Percentiles rank a stretch among this genome's conserved stretches.
These are phyloP conservation scores for Sebastes matsubarae DNA, from an alignment of 2,797 vertebrate genomes.

Conservation along the genomic window DNA sequence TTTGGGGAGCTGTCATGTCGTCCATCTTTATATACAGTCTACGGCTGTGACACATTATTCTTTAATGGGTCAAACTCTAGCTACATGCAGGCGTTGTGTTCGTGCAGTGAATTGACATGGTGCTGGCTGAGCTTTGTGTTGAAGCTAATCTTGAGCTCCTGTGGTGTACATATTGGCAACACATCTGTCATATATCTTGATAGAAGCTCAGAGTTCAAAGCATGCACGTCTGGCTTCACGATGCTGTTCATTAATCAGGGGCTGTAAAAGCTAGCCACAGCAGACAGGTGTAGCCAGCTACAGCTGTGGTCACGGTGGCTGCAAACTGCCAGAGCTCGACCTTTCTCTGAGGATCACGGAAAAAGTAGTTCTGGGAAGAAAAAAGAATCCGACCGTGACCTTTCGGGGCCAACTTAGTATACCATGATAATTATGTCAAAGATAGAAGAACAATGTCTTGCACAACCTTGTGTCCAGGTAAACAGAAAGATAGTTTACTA, in stretches of 20 bases:
- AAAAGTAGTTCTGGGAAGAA: background rate
- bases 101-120: background rate
- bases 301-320: background rate
- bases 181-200: background rate
- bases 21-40: background rate
- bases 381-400: background rate
- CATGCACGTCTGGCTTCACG: background rate
- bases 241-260: background rate
- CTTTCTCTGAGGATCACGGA: background rate
- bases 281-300: background rate
- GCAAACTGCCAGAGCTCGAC: background rate
- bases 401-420: background rate
- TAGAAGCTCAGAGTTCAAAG: background rate
- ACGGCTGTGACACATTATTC: background rate
- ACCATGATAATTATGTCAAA: background rate
- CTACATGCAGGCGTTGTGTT: background rate
- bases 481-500: background rate
- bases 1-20: no score
- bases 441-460: background rate
- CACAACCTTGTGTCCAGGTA: background rate
- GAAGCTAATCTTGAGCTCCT: background rate
- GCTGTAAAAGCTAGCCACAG: background rate
- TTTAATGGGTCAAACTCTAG: background rate
- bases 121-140: background rate
- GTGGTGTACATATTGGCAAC: background rate